Percentiles rank a stretch among this genome's conserved stretches.
Conservation (phyloP, 2,113 vertebrate genomes). For the Oxyura jamaicensis region DNA sequence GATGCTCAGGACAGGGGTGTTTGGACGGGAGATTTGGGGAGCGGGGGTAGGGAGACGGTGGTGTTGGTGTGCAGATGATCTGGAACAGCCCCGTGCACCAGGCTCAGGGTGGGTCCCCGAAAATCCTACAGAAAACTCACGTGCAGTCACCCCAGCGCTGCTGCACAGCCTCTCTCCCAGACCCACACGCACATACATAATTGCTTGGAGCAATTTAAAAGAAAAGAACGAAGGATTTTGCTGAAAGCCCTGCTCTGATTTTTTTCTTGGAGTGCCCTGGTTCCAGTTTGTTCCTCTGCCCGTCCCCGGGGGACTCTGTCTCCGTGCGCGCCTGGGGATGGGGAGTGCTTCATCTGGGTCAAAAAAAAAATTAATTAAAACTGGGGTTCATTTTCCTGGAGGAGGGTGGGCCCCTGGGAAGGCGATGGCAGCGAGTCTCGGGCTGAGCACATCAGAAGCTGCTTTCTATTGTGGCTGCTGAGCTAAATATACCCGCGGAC, state of each 20-base stretch:
- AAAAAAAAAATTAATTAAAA: slow-evolving; percentile 18
- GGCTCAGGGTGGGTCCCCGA: neutral
- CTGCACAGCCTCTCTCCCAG: neutral
- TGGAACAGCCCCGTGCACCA: neutral
- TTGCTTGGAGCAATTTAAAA: fast-evolving
- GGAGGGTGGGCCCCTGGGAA: slow-evolving; percentile 37
- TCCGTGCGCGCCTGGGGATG: neutral
- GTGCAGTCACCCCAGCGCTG: fast-evolving
- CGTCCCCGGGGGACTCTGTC: neutral
- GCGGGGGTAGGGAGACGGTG: neutral
- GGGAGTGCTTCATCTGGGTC: neutral
- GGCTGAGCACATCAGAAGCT: slow-evolving; percentile 23
- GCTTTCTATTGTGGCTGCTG: slow-evolving; percentile 27
- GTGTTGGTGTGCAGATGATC: neutral
- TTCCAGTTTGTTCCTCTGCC: neutral
- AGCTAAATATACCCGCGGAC: neutral
- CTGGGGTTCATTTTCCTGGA: neutral
- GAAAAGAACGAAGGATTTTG: neutral
- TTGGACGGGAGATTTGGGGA: neutral
- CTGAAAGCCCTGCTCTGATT: neutral
- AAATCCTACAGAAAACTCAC: neutral
- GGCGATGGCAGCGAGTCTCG: neutral
- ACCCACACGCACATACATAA: neutral
- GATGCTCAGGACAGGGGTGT: neutral
- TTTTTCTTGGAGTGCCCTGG: neutral